phyloP scores from a whole-genome alignment of 1,140 invertebrate genomes.

The Atta colombica region DNA sequence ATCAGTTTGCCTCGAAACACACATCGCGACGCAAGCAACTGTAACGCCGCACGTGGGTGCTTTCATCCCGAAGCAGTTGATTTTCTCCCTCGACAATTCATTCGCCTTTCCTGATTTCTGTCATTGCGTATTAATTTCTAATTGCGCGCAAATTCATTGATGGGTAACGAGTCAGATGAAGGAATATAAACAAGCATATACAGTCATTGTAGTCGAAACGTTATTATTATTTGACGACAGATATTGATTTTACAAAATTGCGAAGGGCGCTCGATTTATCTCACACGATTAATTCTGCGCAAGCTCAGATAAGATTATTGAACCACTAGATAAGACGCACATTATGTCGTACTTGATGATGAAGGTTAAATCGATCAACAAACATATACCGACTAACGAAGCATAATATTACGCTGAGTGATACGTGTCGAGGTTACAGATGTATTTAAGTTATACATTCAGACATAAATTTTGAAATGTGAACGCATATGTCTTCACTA shows the following conservation, averaged over 20 bases:
- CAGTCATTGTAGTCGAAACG: neutral
- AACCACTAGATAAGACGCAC: constrained; percentile 36
- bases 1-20: constrained; percentile 13
- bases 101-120: neutral
- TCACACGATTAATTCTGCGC: neutral
- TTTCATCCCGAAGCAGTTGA: neutral
- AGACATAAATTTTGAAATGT: neutral
- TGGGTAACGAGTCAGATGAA: neutral
- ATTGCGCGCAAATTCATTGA: neutral
- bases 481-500: neutral
- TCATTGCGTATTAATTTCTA: constrained; percentile 58
- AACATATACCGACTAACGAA: neutral
- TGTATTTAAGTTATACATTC: constrained; percentile 1
- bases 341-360: neutral
- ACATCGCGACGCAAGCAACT: neutral
- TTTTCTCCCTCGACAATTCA: constrained; percentile 26
- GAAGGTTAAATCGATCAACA: neutral
- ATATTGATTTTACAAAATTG: neutral
- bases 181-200: neutral
- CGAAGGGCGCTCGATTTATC: neutral
- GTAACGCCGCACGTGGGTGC: constrained; percentile 9
- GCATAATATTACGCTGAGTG: neutral
- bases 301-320: constrained; percentile 17
- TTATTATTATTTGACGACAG: neutral
- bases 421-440: neutral